Evolutionary conservation across 37 sponge, comb jelly and placozoan species (phyloP).

Genomic region (Spongilla lacustris): DNA sequence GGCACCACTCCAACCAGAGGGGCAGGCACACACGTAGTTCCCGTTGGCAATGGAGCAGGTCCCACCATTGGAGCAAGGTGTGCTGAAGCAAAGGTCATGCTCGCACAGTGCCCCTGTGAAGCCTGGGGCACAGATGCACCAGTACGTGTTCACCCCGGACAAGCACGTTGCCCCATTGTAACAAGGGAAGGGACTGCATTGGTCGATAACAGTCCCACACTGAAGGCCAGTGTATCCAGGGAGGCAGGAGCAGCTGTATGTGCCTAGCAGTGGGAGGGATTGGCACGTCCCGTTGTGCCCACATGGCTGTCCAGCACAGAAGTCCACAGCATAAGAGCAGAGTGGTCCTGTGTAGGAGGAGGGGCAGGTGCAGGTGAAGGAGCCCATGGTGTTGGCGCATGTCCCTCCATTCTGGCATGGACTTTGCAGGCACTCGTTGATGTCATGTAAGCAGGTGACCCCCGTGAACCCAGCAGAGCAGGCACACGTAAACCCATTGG

Average conservation of each 20-base stretch:
- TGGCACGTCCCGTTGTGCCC: constrained; percentile 41
- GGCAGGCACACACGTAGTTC: constrained; percentile 38
- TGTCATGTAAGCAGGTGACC: constrained; percentile 48
- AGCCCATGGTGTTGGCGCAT: constrained; percentile 35
- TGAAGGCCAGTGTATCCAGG: constrained; percentile 25
- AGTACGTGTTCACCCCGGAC: constrained; percentile 2
- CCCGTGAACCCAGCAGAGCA: constrained; percentile 61
- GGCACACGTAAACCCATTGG: constrained; percentile 21
- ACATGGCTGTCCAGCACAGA: constrained; percentile 49
- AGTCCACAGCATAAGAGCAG: constrained; percentile 25
- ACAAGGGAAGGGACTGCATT: constrained; percentile 14
- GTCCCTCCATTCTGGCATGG: constrained; percentile 50
- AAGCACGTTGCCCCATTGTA: constrained; percentile 39
- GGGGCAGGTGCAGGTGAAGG: constrained; percentile 46
- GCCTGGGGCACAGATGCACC: constrained; percentile 32
- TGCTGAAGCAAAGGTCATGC: constrained; percentile 33
- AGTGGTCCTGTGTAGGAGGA: constrained; percentile 33
- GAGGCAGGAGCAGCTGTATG: constrained; percentile 30
- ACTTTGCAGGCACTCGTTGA: constrained; percentile 52
- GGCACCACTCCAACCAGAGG: constrained; percentile 31
- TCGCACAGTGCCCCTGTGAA: constrained; percentile 33
- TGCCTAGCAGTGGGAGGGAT: constrained; percentile 4
- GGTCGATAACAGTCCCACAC: constrained; percentile 24
- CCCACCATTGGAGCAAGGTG: constrained; percentile 36
- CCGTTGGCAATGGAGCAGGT: constrained; percentile 6